Evolutionary conservation across 2,113 vertebrate genomes (phyloP).

Genomic region (Elephantulus edwardii): DNA sequence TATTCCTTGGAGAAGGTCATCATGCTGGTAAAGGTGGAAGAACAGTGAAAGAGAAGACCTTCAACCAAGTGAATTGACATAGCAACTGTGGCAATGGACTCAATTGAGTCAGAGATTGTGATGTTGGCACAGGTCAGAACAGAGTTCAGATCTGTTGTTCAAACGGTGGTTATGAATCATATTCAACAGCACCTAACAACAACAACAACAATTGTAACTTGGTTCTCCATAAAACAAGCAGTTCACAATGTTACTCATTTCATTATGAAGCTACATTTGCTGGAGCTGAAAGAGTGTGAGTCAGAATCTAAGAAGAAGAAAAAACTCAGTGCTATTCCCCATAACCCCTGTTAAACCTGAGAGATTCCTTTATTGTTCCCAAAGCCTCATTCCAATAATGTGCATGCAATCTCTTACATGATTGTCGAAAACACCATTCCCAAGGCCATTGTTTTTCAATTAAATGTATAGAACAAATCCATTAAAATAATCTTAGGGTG

Average conservation of each 20-base stretch:
- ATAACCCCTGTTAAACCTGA: background rate
- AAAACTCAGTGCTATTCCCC: too few relatives aligned
- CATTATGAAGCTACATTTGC: background rate
- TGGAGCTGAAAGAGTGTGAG: background rate
- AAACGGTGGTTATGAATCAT: too few relatives aligned
- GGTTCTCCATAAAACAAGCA: background rate
- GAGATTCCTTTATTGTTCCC: background rate
- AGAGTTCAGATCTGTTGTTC: too few relatives aligned
- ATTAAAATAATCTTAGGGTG: background rate
- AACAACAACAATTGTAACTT: background rate
- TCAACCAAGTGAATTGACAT: too few relatives aligned
- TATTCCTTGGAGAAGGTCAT: too few relatives aligned
- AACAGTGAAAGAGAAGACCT: too few relatives aligned
- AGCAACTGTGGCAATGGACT: too few relatives aligned
- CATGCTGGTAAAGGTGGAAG: too few relatives aligned
- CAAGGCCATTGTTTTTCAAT: background rate
- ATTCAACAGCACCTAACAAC: too few relatives aligned
- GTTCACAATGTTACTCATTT: background rate
- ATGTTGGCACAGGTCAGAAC: too few relatives aligned
- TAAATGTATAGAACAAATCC: background rate
- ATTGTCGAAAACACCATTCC: background rate
- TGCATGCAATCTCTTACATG: background rate
- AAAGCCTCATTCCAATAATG: background rate
- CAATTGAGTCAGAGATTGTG: too few relatives aligned
- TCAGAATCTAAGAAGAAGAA: background rate